phyloP scores from a whole-genome alignment of 2,113 vertebrate genomes.

The Muntiacus reevesi region DNA sequence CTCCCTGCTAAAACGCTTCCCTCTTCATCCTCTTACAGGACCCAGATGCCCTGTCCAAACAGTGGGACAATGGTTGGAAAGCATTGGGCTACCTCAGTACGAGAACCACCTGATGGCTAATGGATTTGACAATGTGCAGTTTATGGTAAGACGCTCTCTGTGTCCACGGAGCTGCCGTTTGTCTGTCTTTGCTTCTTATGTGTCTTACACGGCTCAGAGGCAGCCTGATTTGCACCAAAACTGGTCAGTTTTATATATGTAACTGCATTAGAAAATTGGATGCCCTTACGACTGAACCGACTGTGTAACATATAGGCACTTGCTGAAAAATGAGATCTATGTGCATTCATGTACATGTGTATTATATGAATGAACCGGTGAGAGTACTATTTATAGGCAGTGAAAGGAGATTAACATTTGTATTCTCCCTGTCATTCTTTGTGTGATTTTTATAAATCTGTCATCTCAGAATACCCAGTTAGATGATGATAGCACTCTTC shows the following conservation, averaged over 20 bases:
- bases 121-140: constrained; percentile 98
- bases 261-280: constrained; percentile 67
- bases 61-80: constrained; percentile 98
- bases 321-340: constrained; percentile 56
- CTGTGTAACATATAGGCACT: constrained; percentile 33
- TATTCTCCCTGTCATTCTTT: constrained; percentile 48
- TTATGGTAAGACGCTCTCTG: constrained; percentile 91
- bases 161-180: constrained; percentile 80
- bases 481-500: background rate
- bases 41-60: constrained; percentile 97
- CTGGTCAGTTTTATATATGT: constrained; percentile 62
- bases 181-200: constrained; percentile 78
- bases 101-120: constrained; percentile 99
- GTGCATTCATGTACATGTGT: constrained; percentile 48
- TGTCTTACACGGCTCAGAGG: constrained; percentile 74
- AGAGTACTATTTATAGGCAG: constrained; percentile 62
- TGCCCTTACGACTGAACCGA: constrained; percentile 71
- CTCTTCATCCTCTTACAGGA: constrained; percentile 99
- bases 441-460: constrained; percentile 55
- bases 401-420: constrained; percentile 44
- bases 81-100: constrained; percentile 98
- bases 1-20: constrained; percentile 97
- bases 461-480: constrained; percentile 46
- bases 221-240: constrained; percentile 77
- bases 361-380: constrained; percentile 45